Base-by-base conservation (phyloP, 2,113 vertebrate species). In the Cebus imitator region DNA sequence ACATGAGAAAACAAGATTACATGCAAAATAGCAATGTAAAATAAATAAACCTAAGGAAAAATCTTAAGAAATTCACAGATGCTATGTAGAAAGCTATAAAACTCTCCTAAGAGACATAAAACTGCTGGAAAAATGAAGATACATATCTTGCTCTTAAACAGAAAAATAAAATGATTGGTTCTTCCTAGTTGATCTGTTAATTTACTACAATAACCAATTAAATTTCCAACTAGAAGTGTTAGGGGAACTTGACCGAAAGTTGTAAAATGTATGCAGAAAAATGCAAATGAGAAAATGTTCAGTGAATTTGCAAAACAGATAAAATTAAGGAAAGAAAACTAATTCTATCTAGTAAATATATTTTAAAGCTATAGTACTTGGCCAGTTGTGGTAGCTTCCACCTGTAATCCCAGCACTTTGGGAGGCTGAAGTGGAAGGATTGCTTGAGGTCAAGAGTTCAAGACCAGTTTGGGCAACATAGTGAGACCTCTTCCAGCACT, bases 181-280 rank as follows among this genome's bases (percentile, higher is more conserved):
- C 18, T 61, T 81, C 40, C 52, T 87, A 45, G 58, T 61, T 25
- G n/a, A 72, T 48, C 32, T 52, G 35, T 50, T 40, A 30, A 50
- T 52, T 88, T 40, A 50, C 14, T 45, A 35, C 35, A 52, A 88
- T 43, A 57, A 58, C 70, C 70, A 37, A 78, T 64, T 40, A 68
- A 55, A 83, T 75, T 83, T 90, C n/a, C 68, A 52, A 45, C 20
- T 16, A 64, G 57, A 68, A 61, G 35, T 64, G 75, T 61, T 45
- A 6, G 25, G n/a, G 11, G 8, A 82, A 13, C 40, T 27, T 8
- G 61, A 2, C 25, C 61, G 75, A 75, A 89, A 45, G 43, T 75
- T 75, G 43, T 52, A 94, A 81, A 81, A 82, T 80, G 20, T 87
- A 80, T 94, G 78, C n/a, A 73, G 78, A 75, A 83, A n/a, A 90